Base-by-base conservation (phyloP, 2,888 invertebrate species). In the Enchytraeus crypticus region DNA sequence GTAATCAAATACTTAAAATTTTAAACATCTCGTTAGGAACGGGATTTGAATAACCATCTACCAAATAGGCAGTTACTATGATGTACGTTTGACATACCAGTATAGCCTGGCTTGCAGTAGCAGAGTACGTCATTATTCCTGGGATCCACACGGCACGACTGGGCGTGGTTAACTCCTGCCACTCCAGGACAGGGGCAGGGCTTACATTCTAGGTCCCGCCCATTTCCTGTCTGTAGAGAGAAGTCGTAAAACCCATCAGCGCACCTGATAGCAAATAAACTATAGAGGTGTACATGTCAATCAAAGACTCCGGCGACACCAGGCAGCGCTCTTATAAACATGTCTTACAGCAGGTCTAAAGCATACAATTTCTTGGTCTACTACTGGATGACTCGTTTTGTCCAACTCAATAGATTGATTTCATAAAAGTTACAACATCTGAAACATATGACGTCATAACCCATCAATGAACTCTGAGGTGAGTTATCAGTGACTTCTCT, bases 161-260 rank as follows among this genome's bases (percentile, higher is more conserved):
- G 62, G 0, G 59, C 69, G 47, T 68, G 64, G 51, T 70, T 65
- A 30, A 55, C 60, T 18, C 64, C 65, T 21, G 60, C 61, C 43
- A 54, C 60, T 32, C 66, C 67, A 3, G 69, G 69, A 56, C 70
- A 70, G 53, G 61, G 59, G 47, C 70, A 70, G 2, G 62, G 59
- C 2, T 59, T 62, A 46, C 70, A 70, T 8, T 68, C 66, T 8
- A 69, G 69, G 53, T 90, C 91, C 0, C 97, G 97, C 81, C 98
- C 92, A n/a, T n/a, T n/a, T 61, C 60, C 38, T 8, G 18, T 38
- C 8, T 11, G 38, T 8, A 18, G 8, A 11, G 38, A 38, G 18
- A 18, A 8, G 5, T 97, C 97, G 76, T 97, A 97, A 79, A 86
- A 95, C 4, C 93, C 91, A 73, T 89, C 88, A 60, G 88, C 86